Base-by-base conservation (phyloP, 2,888 invertebrate genomes). In the Dryadula phaetusa region DNA sequence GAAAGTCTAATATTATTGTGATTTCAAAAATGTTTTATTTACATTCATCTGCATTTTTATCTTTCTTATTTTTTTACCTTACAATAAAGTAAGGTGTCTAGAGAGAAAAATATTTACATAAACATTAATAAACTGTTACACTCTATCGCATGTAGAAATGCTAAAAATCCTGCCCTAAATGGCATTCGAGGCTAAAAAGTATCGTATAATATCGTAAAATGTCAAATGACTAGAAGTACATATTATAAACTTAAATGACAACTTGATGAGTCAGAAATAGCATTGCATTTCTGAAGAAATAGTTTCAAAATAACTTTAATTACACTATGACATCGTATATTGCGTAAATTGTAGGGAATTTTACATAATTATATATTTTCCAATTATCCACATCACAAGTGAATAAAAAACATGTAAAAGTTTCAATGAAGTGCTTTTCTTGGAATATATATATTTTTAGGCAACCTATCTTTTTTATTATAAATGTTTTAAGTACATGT, bases 271-370 rank as follows among this genome's bases (percentile, higher is more conserved):
- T n/a, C 25, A 52, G 8, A 16, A 25, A 7, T 47, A 0, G 22
- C n/a, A n/a, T 52, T 52, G 49, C 25, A n/a, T 8, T 7, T 52
- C 25, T 8, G 3, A 52, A 16, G 28, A 28, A 52, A 16, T n/a
- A 0, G 14, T 16, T 52, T 52, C n/a, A 52, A 52, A 52, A 52
- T 16, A 52, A 10, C 52, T 52, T 52, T 28, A 28, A 52, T 52
- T 52, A 52, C 16, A 16, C 28, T 52, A 16, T 52, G 28, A 49
- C 49, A 49, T 52, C 12, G 16, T 52, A 52, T 52, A 3, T 28
- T 32, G 28, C 3, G 52, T 28, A 28, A 52, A 52, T 52, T 32
- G 16, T 32, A 52, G 16, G n/a, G 16, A 16, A 52, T 52, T 52
- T 16, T 12, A 16, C 28, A 0, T 52, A 52, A 32, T 52, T 28